Evolutionary conservation across 2,113 vertebrate species (phyloP), one percentile per base, ranked within the genome.

Genomic region (Tyrannus savana): DNA sequence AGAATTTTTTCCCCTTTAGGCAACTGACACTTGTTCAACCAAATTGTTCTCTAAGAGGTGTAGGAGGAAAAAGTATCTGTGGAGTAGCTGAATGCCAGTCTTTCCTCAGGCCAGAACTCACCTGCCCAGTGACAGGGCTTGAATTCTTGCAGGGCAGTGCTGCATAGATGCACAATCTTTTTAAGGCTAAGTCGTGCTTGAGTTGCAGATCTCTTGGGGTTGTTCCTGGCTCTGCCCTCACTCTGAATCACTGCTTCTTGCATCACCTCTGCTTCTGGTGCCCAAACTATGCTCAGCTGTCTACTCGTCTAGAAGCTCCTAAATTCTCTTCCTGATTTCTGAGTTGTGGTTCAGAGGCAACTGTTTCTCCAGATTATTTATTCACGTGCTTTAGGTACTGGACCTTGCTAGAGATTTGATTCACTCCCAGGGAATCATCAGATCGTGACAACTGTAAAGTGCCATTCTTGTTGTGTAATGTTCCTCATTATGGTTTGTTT

Each of bases 121-220:
- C 33, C 31, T 69, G 18, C 6, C 55, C 13, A 66, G 4, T 44
- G 27, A 22, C 2, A 1, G 41, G 27, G 12, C 33, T 73, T 74
- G 69, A 84, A 18, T 69, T n/a, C 9, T 81, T 50, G 47, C 55
- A 77, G 41, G 14, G 49, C 23, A 31, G 50, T 52, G 47, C n/a
- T 47, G 37, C 8, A 23, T 22, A 31, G 37, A 24, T 82, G 74
- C 23, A 35, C n/a, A 39, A 12, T 5, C 4, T 16, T 69, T 60
- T 42, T n/a, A 23, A 35, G 52, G 7, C 31, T 49, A 33, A 66
- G 4, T 12, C 2, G 2, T 39, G 16, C 72, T 41, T 42, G 9
- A 64, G 42, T n/a, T 74, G 6, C 1, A 0, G 28, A 7, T 66
- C 8, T 75, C n/a, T 56, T 0, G 0, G 15, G 9, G 12, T 67